These are phyloP conservation scores for Acrobeloides nanus DNA, from an alignment of 2,888 invertebrate genomes.

Conservation along the genomic window DNA sequence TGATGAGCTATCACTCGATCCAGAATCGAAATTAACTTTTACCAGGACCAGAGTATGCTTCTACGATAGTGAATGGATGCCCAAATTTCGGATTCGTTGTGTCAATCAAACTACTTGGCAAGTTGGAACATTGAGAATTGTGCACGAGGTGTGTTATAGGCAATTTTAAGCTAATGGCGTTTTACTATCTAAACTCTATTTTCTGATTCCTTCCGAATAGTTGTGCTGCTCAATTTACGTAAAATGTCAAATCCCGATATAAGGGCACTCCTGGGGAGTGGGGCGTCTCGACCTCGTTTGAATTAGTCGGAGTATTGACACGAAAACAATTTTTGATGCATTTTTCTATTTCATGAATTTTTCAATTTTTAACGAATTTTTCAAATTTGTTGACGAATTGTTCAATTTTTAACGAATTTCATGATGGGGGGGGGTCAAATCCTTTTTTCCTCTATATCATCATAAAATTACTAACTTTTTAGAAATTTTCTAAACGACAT, in stretches of 20 bases:
- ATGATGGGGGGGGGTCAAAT: too few species aligned
- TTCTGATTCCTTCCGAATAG: too few species aligned
- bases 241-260: too few species aligned
- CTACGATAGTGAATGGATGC: constrained; percentile 14
- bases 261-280: too few species aligned
- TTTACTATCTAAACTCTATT: not conserved
- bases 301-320: too few species aligned
- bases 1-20: constrained; percentile 25
- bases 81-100: constrained; percentile 23
- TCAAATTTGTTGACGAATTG: too few species aligned
- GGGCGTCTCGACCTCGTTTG: too few species aligned
- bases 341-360: too few species aligned
- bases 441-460: constrained; percentile 7
- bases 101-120: constrained; percentile 8
- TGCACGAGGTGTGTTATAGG: constrained; percentile 3
- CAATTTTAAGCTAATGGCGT: not conserved
- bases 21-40: constrained; percentile 24
- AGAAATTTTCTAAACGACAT: constrained; percentile 5
- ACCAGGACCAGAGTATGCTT: constrained; percentile 25
- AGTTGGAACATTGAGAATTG: constrained; percentile 10
- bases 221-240: too few species aligned
- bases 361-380: too few species aligned
- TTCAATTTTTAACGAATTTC: too few species aligned
- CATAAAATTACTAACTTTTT: constrained; percentile 4
- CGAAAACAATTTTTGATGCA: too few species aligned